Conservation (phyloP, 2,888 invertebrate species). For the Notodonta dromedarius region DNA sequence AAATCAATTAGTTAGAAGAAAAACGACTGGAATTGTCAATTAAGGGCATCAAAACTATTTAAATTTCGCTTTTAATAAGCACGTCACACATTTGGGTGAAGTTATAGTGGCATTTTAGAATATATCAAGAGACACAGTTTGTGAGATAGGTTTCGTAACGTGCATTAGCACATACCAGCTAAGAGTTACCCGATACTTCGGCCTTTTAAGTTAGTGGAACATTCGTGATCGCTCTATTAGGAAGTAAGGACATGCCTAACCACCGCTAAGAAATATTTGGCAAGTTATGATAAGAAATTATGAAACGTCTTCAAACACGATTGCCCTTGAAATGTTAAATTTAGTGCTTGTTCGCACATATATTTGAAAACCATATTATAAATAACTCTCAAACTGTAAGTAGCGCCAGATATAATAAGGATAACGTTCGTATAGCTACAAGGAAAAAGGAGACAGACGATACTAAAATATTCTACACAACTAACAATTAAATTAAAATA, state of each 20-base stretch:
- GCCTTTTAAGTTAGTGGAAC: conserved; percentile 60
- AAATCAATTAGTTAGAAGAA: conserved; percentile 12
- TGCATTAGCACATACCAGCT: conserved; percentile 59
- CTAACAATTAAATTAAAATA: conserved; percentile 29
- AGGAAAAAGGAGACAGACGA: conserved; percentile 24
- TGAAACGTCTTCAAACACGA: conserved; percentile 15
- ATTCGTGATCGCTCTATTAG: conserved; percentile 77
- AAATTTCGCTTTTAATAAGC: not conserved
- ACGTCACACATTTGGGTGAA: not conserved
- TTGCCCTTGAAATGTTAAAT: not conserved
- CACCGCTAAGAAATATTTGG: conserved; percentile 39
- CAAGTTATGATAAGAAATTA: conserved; percentile 32
- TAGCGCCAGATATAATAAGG: conserved; percentile 12
- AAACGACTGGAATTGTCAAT: conserved; percentile 10
- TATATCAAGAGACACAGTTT: conserved; percentile 14
- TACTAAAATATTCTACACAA: conserved; percentile 27
- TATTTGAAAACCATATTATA: not conserved
- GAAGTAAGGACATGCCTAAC: conserved; percentile 48
- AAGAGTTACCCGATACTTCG: conserved; percentile 52
- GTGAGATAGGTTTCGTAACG: conserved; percentile 43
- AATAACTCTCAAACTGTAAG: not conserved
- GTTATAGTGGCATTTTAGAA: not conserved
- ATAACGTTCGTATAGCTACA: conserved; percentile 14
- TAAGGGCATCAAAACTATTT: not conserved
- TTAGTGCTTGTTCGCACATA: not conserved